These are phyloP conservation scores for Eulemur albifrons DNA, from an alignment of 2,797 vertebrate genomes.

Conservation along the genomic window DNA sequence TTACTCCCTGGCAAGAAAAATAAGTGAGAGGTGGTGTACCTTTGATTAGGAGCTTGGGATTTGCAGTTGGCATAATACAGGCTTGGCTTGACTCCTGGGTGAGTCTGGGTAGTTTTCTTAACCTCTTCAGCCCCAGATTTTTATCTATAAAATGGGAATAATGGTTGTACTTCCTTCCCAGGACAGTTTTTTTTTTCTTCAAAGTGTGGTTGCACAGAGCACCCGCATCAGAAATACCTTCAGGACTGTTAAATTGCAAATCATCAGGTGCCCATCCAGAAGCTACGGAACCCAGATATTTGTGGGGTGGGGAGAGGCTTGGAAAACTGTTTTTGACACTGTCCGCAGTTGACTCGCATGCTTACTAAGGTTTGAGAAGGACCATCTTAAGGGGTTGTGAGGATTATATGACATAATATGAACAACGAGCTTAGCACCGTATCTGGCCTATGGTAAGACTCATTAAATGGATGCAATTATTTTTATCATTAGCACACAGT, in stretches of 20 bases:
- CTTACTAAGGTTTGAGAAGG: background rate
- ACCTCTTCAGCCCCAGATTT: background rate
- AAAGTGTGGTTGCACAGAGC: background rate
- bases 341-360: background rate
- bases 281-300: background rate
- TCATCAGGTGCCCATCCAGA: rapidly evolving
- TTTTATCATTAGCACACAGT: background rate
- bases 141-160: background rate
- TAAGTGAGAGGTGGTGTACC: background rate
- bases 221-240: background rate
- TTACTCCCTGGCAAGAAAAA: background rate
- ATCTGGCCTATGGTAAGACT: too few relatives aligned
- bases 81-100: background rate
- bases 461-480: rapidly evolving
- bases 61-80: too few relatives aligned
- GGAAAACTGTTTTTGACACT: background rate
- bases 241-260: background rate
- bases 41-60: background rate
- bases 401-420: rapidly evolving
- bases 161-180: background rate
- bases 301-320: rapidly evolving
- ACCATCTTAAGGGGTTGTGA: background rate
- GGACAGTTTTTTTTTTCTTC: background rate
- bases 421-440: rapidly evolving
- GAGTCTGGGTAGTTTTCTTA: background rate